Evolutionary conservation across 1,140 invertebrate species (phyloP).

Genomic region (silkworm (Bombyx mori)): DNA sequence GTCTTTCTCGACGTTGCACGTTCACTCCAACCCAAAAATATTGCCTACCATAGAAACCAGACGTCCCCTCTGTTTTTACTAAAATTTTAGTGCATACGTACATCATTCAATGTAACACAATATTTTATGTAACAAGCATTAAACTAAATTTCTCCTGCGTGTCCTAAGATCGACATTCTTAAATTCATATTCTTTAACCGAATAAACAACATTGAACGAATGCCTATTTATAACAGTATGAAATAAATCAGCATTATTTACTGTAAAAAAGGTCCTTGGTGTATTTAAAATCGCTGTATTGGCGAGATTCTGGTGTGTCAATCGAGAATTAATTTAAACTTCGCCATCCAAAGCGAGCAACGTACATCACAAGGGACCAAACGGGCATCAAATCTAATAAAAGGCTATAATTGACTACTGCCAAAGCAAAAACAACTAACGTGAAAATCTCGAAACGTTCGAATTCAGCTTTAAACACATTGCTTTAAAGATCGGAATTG

Average conservation of each 20-base stretch:
- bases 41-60: slow-evolving; percentile 8
- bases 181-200: not conserved
- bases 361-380: slow-evolving; percentile 46
- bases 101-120: not conserved
- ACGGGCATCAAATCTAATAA: slow-evolving; percentile 63
- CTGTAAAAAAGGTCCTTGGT: slow-evolving; percentile 25
- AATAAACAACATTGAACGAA: slow-evolving; percentile 1
- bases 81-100: not conserved
- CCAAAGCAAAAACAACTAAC: slow-evolving; percentile 45
- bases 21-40: slow-evolving; percentile 27
- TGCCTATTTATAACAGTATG: not conserved
- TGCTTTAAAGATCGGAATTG: slow-evolving; percentile 20
- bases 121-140: too few species aligned
- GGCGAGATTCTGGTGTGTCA: slow-evolving; percentile 55
- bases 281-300: slow-evolving; percentile 56
- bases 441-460: slow-evolving; percentile 24
- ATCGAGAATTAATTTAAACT: slow-evolving; percentile 68
- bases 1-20: slow-evolving; percentile 19
- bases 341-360: slow-evolving; percentile 55
- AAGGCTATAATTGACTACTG: slow-evolving; percentile 58
- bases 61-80: not conserved
- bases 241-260: slow-evolving; percentile 9
- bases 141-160: too few species aligned
- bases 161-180: not conserved
- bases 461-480: slow-evolving; percentile 33